Percentiles rank a stretch among this genome's conserved stretches.
Conservation (phyloP, 2,797 vertebrate species). For the Semotilus atromaculatus region DNA sequence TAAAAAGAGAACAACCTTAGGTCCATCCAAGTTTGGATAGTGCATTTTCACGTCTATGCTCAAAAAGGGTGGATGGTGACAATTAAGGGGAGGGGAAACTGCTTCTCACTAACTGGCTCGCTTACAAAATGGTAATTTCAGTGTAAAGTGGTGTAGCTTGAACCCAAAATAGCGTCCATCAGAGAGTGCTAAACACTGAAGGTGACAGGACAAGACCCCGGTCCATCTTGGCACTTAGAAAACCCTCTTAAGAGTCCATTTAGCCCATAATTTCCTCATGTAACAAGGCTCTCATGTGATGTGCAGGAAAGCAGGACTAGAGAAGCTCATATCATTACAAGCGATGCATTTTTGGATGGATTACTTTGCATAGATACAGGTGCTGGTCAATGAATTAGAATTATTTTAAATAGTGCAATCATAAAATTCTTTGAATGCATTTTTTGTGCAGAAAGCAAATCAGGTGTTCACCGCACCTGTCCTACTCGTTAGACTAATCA, state of each 20-base stretch:
- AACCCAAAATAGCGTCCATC: constrained; percentile 73
- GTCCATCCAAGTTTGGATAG: neutral
- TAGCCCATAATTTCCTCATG: constrained; percentile 62
- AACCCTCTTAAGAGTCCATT: constrained; percentile 46
- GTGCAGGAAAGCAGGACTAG: neutral
- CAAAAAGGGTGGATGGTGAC: neutral
- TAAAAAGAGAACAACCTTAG: neutral
- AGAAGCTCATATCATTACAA: constrained; percentile 22
- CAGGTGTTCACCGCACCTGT: too few species aligned
- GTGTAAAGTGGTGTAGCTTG: constrained; percentile 69
- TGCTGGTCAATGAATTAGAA: too few species aligned
- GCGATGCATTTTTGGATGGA: constrained; percentile 2
- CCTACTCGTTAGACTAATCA: too few species aligned
- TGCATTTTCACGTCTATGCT: neutral
- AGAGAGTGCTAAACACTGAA: constrained; percentile 67
- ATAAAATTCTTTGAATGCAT: too few species aligned
- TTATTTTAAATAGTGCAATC: too few species aligned
- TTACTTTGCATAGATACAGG: constrained; percentile 17
- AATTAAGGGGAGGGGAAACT: constrained; percentile 60
- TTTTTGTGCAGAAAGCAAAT: too few species aligned
- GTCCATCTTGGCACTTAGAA: constrained; percentile 63
- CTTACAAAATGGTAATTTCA: constrained; percentile 54
- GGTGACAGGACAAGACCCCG: constrained; percentile 71
- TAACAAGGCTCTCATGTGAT: constrained; percentile 52
- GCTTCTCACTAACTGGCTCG: constrained; percentile 54